Conservation (phyloP, 2,797 vertebrate species). For the Bradypus variegatus region DNA sequence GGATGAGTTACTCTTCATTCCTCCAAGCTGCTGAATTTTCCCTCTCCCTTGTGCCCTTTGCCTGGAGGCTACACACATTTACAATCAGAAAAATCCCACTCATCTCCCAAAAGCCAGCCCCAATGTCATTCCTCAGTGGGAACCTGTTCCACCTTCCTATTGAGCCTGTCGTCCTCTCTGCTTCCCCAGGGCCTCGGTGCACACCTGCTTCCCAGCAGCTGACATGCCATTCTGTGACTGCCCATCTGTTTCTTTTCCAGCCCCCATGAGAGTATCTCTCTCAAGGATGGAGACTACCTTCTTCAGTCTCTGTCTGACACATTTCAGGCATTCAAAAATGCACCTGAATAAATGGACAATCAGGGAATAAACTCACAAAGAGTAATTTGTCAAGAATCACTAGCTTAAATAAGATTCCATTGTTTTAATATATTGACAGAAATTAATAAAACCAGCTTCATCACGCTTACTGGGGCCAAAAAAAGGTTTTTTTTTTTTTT, state of each 20-base stretch:
- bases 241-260: neutral
- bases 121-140: neutral
- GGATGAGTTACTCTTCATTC: neutral
- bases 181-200: neutral
- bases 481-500: neutral
- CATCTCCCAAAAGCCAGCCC: neutral
- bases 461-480: neutral
- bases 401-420: neutral
- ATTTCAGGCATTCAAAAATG: slow-evolving; percentile 27
- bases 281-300: neutral
- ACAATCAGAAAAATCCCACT: neutral
- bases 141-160: neutral
- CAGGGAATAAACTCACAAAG: neutral
- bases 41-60: neutral
- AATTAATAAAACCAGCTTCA: neutral
- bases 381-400: slow-evolving; percentile 20
- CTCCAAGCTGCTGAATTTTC: neutral
- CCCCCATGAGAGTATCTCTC: neutral
- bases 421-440: slow-evolving; percentile 12
- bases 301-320: neutral
- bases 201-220: neutral
- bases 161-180: neutral
- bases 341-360: neutral
- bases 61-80: neutral
- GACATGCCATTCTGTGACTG: neutral